A percentile compares a stretch with the other conserved stretches of the same genome.
Conservation (phyloP, 1,140 invertebrate genomes). For the Yoshiicerus persimilis region DNA sequence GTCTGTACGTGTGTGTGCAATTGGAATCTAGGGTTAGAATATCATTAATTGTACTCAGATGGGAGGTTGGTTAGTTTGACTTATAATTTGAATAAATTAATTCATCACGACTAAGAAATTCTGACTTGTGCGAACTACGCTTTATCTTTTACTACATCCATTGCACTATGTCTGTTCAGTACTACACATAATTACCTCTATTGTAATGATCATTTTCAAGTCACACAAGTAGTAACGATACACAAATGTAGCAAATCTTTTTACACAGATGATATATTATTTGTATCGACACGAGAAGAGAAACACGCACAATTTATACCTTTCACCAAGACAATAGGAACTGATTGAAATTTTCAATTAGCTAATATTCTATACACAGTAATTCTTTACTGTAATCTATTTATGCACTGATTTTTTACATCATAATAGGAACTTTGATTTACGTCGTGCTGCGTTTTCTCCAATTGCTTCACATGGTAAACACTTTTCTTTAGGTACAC, state of each 20-base stretch:
- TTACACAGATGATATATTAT: not conserved
- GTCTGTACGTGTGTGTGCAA: not conserved
- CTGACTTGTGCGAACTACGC: not conserved
- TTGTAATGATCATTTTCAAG: not conserved
- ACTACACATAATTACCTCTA: not conserved
- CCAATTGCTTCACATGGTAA: not conserved
- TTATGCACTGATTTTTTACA: not conserved
- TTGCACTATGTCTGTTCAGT: not conserved
- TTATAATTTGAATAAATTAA: not conserved
- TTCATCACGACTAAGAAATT: not conserved
- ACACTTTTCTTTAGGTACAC: not conserved
- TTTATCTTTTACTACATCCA: not conserved
- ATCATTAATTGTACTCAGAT: not conserved
- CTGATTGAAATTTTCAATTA: not conserved
- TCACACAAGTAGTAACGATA: not conserved
- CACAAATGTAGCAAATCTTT: not conserved
- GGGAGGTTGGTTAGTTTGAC: not conserved
- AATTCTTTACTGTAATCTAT: not conserved
- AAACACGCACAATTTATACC: conserved; percentile 8
- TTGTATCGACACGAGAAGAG: not conserved
- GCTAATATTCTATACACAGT: not conserved
- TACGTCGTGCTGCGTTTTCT: not conserved
- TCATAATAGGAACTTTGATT: conserved; percentile 16
- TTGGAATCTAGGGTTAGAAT: not conserved
- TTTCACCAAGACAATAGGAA: conserved; percentile 12